Base-by-base conservation (phyloP, 1,140 invertebrate species). In the Phymastichus coffea region DNA sequence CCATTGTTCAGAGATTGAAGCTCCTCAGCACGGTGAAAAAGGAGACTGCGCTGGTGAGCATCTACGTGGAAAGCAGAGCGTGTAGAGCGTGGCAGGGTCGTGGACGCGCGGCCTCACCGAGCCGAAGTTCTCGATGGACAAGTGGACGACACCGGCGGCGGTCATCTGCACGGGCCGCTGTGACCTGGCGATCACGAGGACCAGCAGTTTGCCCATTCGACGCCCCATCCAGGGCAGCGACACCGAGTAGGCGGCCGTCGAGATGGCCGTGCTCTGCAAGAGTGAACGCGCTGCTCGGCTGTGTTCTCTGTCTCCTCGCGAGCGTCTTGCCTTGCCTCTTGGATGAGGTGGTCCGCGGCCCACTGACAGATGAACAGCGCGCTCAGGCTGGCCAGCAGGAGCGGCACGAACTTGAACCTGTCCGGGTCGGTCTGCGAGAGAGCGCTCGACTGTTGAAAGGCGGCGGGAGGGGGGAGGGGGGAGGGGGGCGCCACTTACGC, bases 351-450 rank as follows among this genome's bases (percentile, higher is more conserved):
- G 17, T 54, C 38, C 2, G 52, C 38, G 33, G 52, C 52, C 52
- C 52, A 54, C 33, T 54, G 38, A 33, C 52, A 54, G 3, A 44
- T 22, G n/a, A 43, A 54, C 3, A 54, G 23, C 4, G 43, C 38
- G 2, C 9, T 10, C 9, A 44, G 8, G 4, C 30, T 17, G 3
- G 44, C 20, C 0, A 12, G 22, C 1, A 54, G n/a, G 1, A 54
- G 26, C 9, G 52, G 10, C 1, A 44, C 1, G 22, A 22, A 43
- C 35, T 44, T 54, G 0, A 41, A 7, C 33, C 30, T 53, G 6
- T 41, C 51, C 8, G 33, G 33, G 25, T 52, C 33, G 3, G n/a
- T 25, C 48, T 52, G 33, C n/a, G n/a, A n/a, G n/a, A n/a, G n/a
- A n/a, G n/a, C n/a, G n/a, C n/a, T n/a, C n/a, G n/a, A n/a, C n/a